Evolutionary conservation across 2,113 vertebrate species (phyloP).

Genomic region (Steatornis caripensis): DNA sequence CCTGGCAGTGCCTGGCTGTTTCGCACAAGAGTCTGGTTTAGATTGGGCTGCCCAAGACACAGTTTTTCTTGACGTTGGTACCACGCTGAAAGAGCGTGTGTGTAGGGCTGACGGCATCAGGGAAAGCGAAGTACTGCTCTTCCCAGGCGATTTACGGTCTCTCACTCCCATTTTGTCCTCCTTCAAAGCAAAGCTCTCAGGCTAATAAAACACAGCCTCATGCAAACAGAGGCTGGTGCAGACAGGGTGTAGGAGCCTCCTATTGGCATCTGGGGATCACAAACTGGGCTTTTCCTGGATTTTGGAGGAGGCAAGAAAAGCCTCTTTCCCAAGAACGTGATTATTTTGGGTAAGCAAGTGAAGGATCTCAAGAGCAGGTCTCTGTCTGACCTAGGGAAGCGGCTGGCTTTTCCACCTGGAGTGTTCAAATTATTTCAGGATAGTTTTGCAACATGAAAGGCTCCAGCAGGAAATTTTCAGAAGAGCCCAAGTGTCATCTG

Average conservation of each 20-base stretch:
- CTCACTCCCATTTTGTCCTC: not conserved
- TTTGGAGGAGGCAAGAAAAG: not conserved
- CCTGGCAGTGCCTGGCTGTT: not conserved
- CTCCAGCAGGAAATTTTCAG: constrained; percentile 29
- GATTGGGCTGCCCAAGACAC: not conserved
- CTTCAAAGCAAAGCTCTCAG: not conserved
- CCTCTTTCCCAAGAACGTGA: not conserved
- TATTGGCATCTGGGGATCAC: not conserved
- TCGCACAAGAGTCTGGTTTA: not conserved
- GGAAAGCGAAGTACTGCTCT: not conserved
- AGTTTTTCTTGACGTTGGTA: not conserved
- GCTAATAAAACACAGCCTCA: not conserved
- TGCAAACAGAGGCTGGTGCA: not conserved
- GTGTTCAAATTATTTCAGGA: not conserved
- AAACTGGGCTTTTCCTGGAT: not conserved
- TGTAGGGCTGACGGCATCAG: not conserved
- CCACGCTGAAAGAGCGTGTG: not conserved
- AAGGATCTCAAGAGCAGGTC: not conserved
- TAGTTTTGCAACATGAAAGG: not conserved
- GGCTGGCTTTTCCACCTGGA: not conserved
- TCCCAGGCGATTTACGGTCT: not conserved
- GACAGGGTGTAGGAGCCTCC: not conserved
- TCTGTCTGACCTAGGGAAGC: not conserved
- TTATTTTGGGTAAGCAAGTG: not conserved
- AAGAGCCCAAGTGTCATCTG: constrained; percentile 7